These are phyloP conservation scores for Ursus arctos DNA, from an alignment of 2,113 vertebrate genomes.

Conservation along the genomic window DNA sequence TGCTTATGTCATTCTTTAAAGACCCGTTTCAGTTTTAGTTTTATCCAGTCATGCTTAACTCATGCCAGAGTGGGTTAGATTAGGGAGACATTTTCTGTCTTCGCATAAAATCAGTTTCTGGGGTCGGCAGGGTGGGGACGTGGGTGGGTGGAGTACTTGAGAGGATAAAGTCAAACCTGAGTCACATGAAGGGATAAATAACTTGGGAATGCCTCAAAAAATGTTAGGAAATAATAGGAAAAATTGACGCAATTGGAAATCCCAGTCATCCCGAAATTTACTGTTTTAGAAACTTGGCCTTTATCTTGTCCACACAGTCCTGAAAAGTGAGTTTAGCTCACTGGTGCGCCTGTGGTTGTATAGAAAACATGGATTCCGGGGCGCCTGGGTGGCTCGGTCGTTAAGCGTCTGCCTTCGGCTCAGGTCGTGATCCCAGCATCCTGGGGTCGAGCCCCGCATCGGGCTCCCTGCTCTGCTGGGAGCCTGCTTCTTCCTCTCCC, in stretches of 20 bases:
- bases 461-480: too few relatives aligned
- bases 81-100: background rate
- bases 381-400: too few relatives aligned
- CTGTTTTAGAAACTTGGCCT: background rate
- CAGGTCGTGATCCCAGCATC: too few relatives aligned
- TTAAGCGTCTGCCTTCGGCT: too few relatives aligned
- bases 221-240: background rate
- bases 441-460: too few relatives aligned
- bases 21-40: background rate
- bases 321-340: background rate
- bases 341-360: rapidly evolving
- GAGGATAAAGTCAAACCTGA: background rate
- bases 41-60: too few relatives aligned
- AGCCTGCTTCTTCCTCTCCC: too few relatives aligned
- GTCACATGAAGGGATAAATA: background rate
- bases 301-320: background rate
- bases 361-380: background rate
- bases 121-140: rapidly evolving
- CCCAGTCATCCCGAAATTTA: rapidly evolving
- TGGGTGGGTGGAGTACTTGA: background rate
- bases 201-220: background rate
- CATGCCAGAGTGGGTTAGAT: background rate
- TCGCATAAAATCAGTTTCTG: background rate
- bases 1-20: background rate
- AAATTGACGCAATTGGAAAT: background rate